A percentile compares a stretch with the other conserved stretches of the same genome.
Evolutionary conservation across 2,888 invertebrate genomes (phyloP).

Genomic region (Salticus scenicus): DNA sequence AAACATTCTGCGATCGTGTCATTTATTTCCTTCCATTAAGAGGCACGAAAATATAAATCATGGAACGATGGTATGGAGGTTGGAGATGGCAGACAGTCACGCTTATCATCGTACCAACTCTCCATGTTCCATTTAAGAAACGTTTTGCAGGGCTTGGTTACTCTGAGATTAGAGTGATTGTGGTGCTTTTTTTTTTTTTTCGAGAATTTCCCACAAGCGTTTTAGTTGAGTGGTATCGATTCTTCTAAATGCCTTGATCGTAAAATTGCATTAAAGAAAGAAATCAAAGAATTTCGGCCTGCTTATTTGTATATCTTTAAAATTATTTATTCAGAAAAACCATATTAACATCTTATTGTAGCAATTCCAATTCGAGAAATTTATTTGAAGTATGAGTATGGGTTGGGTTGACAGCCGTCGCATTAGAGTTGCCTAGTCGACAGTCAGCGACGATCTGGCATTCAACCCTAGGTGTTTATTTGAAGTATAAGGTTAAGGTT

Average conservation of each 20-base stretch:
- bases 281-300: too few species aligned
- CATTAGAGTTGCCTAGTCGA: too few species aligned
- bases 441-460: too few species aligned
- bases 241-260: background rate
- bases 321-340: too few species aligned
- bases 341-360: too few species aligned
- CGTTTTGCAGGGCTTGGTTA: background rate
- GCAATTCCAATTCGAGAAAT: too few species aligned
- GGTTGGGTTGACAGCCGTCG: too few species aligned
- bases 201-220: background rate
- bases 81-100: conserved; percentile 26
- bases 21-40: conserved; percentile 31
- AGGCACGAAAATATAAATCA: conserved; percentile 25
- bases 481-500: too few species aligned
- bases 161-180: background rate
- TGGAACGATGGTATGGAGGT: conserved; percentile 8
- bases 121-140: background rate
- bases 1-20: conserved; percentile 15
- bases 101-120: background rate
- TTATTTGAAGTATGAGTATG: too few species aligned
- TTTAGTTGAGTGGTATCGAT: background rate
- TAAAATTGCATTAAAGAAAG: too few species aligned
- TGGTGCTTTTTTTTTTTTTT: background rate
- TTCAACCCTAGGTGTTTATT: too few species aligned
- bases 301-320: too few species aligned